phyloP scores from a whole-genome alignment of 2,888 invertebrate genomes.

The Melipona bicolor region DNA sequence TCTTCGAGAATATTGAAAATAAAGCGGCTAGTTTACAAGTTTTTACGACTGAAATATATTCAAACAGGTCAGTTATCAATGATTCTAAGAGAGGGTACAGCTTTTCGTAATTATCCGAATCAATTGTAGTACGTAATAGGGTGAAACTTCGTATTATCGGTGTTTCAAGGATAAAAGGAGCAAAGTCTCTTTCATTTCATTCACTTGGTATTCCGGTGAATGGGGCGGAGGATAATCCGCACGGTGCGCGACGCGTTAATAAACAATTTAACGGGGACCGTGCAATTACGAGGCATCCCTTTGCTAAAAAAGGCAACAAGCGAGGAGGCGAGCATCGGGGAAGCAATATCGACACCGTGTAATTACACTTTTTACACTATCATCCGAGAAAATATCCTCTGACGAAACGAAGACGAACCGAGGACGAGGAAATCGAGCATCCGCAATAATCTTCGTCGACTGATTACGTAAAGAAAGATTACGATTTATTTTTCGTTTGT shows the following conservation, averaged over 20 bases:
- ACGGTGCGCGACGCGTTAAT: constrained; percentile 23
- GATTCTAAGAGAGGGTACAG: no score
- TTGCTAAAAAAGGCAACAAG: constrained; percentile 15
- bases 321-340: constrained; percentile 5
- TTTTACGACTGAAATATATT: no score
- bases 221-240: background rate
- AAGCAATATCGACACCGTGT: constrained; percentile 43
- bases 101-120: no score
- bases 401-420: constrained; percentile 38
- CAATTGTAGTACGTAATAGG: no score
- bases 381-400: constrained; percentile 21
- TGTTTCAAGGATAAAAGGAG: background rate
- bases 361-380: constrained; percentile 36
- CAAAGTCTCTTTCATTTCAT: background rate
- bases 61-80: no score
- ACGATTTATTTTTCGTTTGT: background rate
- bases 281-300: constrained; percentile 30
- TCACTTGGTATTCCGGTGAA: background rate
- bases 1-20: no score
- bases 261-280: constrained; percentile 36
- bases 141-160: no score
- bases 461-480: constrained; percentile 40
- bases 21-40: no score
- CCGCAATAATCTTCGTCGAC: constrained; percentile 27
- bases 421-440: constrained; percentile 39